A percentile compares a stretch with the other conserved stretches of the same genome.
These are phyloP conservation scores for Drosophila paracracens DNA, from an alignment of 2,888 invertebrate genomes.

Conservation along the genomic window DNA sequence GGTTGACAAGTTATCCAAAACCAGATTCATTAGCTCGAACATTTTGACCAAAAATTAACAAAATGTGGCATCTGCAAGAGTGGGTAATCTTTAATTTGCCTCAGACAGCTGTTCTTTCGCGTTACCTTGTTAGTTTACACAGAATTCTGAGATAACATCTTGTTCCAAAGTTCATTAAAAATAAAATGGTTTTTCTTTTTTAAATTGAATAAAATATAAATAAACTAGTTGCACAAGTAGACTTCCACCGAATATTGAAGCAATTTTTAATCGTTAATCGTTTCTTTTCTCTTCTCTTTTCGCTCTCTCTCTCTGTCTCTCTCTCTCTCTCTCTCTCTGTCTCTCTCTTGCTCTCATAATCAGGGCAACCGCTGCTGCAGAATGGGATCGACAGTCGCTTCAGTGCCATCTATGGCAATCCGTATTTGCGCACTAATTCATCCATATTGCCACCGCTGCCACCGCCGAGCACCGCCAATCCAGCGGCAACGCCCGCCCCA, in stretches of 20 bases:
- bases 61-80: neutral
- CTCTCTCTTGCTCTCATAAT: neutral
- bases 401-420: conserved; percentile 95
- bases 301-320: neutral
- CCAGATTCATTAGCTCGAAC: neutral
- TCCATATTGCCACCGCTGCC: conserved; percentile 86
- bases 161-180: neutral
- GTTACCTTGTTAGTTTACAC: neutral
- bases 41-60: neutral
- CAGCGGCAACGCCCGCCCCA: conserved; percentile 92
- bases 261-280: conserved; percentile 4
- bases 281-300: neutral
- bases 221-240: neutral
- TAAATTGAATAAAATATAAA: neutral
- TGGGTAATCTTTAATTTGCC: neutral
- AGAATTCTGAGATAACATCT: neutral
- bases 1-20: neutral
- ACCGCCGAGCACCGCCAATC: conserved; percentile 89
- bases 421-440: conserved; percentile 91
- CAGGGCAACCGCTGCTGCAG: conserved; percentile 84
- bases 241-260: no score
- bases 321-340: neutral
- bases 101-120: neutral
- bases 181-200: neutral
- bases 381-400: conserved; percentile 87